A percentile compares a stretch with the other conserved stretches of the same genome.
phyloP scores from a whole-genome alignment of 2,888 invertebrate species.

The Dilophus febrilis region DNA sequence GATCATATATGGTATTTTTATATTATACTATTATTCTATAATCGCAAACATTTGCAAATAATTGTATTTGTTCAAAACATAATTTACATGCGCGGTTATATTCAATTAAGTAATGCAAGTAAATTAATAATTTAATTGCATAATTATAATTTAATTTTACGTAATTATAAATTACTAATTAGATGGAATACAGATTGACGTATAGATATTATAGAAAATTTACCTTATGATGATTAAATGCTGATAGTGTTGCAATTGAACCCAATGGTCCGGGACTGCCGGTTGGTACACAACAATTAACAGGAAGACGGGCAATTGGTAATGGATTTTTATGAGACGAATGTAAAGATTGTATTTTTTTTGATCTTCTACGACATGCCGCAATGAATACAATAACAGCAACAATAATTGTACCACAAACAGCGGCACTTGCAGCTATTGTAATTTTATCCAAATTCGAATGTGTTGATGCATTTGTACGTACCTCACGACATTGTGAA shows the following conservation, averaged over 20 bases:
- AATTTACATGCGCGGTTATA: too few species aligned
- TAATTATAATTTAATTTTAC: too few species aligned
- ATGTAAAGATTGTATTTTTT: constrained; percentile 57
- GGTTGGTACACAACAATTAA: constrained; percentile 64
- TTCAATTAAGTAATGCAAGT: too few species aligned
- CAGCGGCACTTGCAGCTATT: constrained; percentile 82
- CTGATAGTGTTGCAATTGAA: constrained; percentile 66
- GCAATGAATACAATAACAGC: constrained; percentile 82
- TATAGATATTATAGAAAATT: too few species aligned
- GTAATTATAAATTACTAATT: neutral
- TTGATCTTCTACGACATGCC: constrained; percentile 61
- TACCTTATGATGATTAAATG: constrained; percentile 70
- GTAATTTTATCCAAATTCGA: constrained; percentile 92
- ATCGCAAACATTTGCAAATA: too few species aligned
- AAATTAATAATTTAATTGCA: too few species aligned
- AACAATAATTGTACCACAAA: constrained; percentile 79
- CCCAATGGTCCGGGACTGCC: constrained; percentile 69
- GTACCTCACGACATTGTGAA: constrained; percentile 74
- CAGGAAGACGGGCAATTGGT: constrained; percentile 56
- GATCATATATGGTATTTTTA: too few species aligned
- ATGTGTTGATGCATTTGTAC: constrained; percentile 65
- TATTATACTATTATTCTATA: too few species aligned
- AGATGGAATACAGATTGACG: neutral
- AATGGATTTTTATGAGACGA: constrained; percentile 48
- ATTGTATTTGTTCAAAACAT: too few species aligned